Conservation (phyloP, 1,140 invertebrate species). For the Helicoverpa zea region DNA sequence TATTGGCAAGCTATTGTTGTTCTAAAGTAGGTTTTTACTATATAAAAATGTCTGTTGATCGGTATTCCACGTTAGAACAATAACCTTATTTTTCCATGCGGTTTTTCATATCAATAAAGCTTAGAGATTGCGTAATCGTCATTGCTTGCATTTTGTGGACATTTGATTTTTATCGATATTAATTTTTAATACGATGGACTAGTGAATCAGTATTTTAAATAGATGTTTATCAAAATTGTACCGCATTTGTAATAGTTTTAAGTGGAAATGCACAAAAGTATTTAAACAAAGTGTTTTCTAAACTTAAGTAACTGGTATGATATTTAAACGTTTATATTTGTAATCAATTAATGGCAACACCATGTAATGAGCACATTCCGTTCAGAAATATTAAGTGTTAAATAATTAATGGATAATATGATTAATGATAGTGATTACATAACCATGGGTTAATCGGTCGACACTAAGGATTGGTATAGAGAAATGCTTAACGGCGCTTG, state of each 20-base stretch:
- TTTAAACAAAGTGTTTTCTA: conserved; percentile 73
- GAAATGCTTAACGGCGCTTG: conserved; percentile 54
- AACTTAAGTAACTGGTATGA: conserved; percentile 70
- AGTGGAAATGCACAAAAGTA: conserved; percentile 79
- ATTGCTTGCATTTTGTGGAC: conserved; percentile 71
- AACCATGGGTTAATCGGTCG: conserved; percentile 56
- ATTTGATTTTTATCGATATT: conserved; percentile 37
- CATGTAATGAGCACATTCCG: conserved; percentile 80
- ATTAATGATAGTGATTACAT: conserved; percentile 61
- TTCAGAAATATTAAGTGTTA: conserved; percentile 68
- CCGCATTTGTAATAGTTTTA: conserved; percentile 73
- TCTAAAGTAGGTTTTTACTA: conserved; percentile 64
- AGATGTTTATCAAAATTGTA: conserved; percentile 66
- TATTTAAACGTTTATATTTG: conserved; percentile 67
- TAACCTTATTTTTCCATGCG: conserved; percentile 69
- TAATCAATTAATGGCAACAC: conserved; percentile 71
- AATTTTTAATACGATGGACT: conserved; percentile 41
- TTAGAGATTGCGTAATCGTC: conserved; percentile 65
- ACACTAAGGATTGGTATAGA: conserved; percentile 57
- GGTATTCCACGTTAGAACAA: conserved; percentile 23
- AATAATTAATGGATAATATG: conserved; percentile 67
- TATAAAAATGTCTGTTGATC: conserved; percentile 38
- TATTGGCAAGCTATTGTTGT: conserved; percentile 67
- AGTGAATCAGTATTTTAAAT: conserved; percentile 73
- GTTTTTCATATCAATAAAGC: conserved; percentile 79